phyloP scores from a whole-genome alignment of 2,113 vertebrate species.

The Laterallus jamaicensis region DNA sequence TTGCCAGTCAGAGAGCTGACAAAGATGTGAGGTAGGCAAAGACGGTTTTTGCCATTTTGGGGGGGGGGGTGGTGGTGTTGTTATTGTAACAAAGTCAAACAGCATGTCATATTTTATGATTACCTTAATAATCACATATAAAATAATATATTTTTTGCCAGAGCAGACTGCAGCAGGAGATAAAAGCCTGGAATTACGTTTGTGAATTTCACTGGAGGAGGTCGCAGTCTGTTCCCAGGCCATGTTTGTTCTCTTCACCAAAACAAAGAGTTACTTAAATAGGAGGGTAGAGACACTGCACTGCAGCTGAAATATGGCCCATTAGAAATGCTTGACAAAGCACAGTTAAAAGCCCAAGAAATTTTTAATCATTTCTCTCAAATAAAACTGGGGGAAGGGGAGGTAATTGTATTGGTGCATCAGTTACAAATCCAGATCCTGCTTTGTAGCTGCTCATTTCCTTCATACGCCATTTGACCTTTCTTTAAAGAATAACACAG shows the following conservation, averaged over 20 bases:
- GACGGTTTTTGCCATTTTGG: not conserved
- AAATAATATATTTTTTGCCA: not conserved
- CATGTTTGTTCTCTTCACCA: not conserved
- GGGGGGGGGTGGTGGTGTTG: too few relatives aligned
- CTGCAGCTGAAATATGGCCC: not conserved
- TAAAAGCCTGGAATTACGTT: not conserved
- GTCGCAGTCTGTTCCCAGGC: slow-evolving; percentile 1
- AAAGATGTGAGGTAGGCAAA: not conserved
- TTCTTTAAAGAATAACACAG: not conserved
- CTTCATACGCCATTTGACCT: not conserved
- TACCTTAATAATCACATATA: not conserved
- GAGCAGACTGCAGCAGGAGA: not conserved
- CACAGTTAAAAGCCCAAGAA: not conserved
- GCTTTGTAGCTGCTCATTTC: not conserved
- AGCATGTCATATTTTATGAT: not conserved
- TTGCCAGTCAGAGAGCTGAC: not conserved
- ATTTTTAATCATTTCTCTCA: not conserved
- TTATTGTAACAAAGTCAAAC: not conserved
- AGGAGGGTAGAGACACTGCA: not conserved
- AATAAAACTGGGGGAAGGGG: not conserved
- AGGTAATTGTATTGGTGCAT: not conserved
- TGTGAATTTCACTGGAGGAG: slow-evolving; percentile 10
- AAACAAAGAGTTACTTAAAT: slow-evolving; percentile 16
- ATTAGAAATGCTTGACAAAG: not conserved
- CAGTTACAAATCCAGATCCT: not conserved